Conservation (phyloP, 1,140 invertebrate species). For the Platorchestia sp. region DNA sequence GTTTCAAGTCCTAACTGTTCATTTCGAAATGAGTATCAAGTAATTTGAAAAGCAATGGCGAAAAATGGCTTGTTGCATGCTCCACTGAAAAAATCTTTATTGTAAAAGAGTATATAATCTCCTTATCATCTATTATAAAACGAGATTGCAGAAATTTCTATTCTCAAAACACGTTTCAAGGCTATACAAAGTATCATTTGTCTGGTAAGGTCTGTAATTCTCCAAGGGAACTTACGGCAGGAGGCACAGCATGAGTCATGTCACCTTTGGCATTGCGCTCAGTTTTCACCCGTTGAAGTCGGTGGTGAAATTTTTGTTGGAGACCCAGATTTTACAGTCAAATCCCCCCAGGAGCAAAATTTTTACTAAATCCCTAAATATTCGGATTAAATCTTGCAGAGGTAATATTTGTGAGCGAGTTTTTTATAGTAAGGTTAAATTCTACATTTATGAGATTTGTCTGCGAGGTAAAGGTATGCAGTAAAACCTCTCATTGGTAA, state of each 20-base stretch:
- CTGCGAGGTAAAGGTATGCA: too few species aligned
- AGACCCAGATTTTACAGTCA: too few species aligned
- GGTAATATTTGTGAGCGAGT: too few species aligned
- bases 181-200: background rate
- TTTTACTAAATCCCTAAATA: too few species aligned
- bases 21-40: background rate
- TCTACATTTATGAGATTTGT: too few species aligned
- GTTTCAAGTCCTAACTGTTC: background rate
- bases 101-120: background rate
- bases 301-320: background rate
- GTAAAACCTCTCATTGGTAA: too few species aligned
- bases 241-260: background rate
- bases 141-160: background rate
- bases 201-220: background rate
- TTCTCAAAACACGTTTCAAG: background rate
- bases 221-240: background rate
- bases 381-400: too few species aligned
- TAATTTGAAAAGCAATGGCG: background rate
- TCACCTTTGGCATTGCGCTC: background rate
- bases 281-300: background rate
- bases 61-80: background rate
- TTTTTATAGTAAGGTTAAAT: too few species aligned
- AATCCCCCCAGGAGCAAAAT: too few species aligned
- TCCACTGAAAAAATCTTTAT: background rate
- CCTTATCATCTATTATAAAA: background rate